Evolutionary conservation across 2,797 vertebrate species (phyloP).

Genomic region (Xenops minutus): DNA sequence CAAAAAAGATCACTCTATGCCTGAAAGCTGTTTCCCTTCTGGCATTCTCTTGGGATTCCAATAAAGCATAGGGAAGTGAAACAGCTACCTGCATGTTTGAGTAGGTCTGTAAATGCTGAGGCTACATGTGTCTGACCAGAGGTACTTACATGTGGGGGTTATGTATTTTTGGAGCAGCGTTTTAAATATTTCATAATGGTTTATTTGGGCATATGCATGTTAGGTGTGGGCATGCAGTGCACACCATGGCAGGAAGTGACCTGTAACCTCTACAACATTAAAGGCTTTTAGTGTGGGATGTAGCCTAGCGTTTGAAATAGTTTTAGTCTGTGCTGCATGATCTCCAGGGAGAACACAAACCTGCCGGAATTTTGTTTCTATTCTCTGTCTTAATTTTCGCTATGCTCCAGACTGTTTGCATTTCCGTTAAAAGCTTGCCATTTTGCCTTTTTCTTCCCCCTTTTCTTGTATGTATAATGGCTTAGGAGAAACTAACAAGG

Average conservation of each 20-base stretch:
- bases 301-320: background rate
- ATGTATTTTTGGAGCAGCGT: constrained; percentile 3
- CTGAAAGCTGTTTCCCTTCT: background rate
- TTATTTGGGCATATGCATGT: background rate
- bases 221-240: background rate
- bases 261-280: background rate
- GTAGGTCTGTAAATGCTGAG: background rate
- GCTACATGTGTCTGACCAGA: background rate
- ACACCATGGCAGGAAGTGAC: background rate
- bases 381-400: background rate
- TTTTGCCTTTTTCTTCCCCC: background rate
- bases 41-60: background rate
- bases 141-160: background rate
- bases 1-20: background rate
- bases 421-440: background rate
- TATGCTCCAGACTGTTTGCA: background rate
- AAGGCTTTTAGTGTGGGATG: constrained; percentile 19
- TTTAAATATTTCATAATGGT: constrained; percentile 34
- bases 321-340: background rate
- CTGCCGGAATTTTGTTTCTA: background rate
- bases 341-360: background rate
- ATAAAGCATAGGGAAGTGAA: background rate
- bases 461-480: background rate
- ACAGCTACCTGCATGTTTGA: background rate
- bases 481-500: background rate